Evolutionary conservation across 2,113 vertebrate species (phyloP).

Genomic region (Xyrauchen texanus): DNA sequence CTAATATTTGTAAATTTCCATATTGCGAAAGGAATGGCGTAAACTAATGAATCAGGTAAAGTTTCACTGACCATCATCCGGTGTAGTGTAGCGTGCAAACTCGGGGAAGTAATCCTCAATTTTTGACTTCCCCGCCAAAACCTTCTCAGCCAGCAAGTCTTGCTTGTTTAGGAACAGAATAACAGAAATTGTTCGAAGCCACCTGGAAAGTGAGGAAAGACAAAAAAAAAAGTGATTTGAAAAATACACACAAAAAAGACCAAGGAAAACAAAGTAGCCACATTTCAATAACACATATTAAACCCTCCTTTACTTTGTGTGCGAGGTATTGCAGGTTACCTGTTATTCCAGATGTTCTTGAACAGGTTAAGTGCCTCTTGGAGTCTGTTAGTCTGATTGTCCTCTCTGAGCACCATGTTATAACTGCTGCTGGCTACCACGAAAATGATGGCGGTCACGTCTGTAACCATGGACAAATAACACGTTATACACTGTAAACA

Average conservation of each 20-base stretch:
- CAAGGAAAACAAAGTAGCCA: too few relatives aligned
- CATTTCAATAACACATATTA: too few relatives aligned
- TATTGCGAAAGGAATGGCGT: too few relatives aligned
- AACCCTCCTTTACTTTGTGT: not conserved
- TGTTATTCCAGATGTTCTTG: constrained; percentile 99
- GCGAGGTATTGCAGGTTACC: constrained; percentile 67
- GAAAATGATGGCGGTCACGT: constrained; percentile 98
- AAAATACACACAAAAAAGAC: too few relatives aligned
- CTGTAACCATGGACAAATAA: constrained; percentile 61
- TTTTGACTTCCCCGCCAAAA: constrained; percentile 97
- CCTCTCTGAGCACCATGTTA: constrained; percentile 99
- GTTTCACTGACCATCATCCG: constrained; percentile 86
- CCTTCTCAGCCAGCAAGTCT: constrained; percentile 97
- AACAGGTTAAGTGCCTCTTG: constrained; percentile 99
- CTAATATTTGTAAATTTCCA: too few relatives aligned
- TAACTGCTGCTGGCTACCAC: constrained; percentile 99
- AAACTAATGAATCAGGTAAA: too few relatives aligned
- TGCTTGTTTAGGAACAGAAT: constrained; percentile 99
- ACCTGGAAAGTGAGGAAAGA: constrained; percentile 71
- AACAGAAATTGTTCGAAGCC: constrained; percentile 99
- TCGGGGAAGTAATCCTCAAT: constrained; percentile 99
- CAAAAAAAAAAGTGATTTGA: too few relatives aligned
- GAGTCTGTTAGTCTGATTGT: constrained; percentile 98
- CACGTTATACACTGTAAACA: not conserved
- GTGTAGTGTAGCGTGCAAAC: constrained; percentile 97